Base-by-base conservation (phyloP, 2,888 invertebrate species). In the Ischnus inquisitorius region DNA sequence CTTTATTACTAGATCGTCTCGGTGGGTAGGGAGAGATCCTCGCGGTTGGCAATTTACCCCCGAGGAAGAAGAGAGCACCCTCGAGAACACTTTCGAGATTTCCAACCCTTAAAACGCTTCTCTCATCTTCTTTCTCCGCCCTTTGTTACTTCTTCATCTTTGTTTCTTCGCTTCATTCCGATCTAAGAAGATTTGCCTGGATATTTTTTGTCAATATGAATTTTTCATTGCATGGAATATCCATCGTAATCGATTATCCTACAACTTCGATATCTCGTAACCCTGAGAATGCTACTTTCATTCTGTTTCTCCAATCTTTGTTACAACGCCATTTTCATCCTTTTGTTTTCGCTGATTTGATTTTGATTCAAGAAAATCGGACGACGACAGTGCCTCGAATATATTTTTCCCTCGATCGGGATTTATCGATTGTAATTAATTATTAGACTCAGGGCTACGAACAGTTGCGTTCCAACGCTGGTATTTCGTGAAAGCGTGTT, bases 41-140 rank as follows among this genome's bases (percentile, higher is more conserved):
- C 69, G 81, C 68, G 84, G 82, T 84, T 84, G 81, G 75, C 81
- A 84, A 84, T 84, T 82, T 82, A 79, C 65, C 75, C 84, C 79
- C 82, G 65, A 77, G 43, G 46, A 51, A 75, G 60, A 67, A 79
- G 75, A 79, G 34, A 79, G 71, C 75, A 81, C 84, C 78, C 84
- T 84, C 82, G 84, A 82, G 84, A 84, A 84, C 82, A 82, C 84
- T 84, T 84, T 84, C 51, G 75, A 75, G 78, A 84, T 84, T 79
- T 84, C 54, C 78, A 84, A 75, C 60, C 79, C 79, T 82, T 72
- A 75, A 82, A 82, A 79, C 71, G 82, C 79, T 75, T 65, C 64
- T 67, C 67, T 41, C 67, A 65, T 60, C 48, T 46, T 77, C 67
- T 74, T 57, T 25, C 54, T 79, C 65, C 64, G 68, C 54, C 64